Evolutionary conservation across 2,113 vertebrate species (phyloP), one percentile per base, ranked within the genome.

Genomic region (Chloropsis cyanopogon): DNA sequence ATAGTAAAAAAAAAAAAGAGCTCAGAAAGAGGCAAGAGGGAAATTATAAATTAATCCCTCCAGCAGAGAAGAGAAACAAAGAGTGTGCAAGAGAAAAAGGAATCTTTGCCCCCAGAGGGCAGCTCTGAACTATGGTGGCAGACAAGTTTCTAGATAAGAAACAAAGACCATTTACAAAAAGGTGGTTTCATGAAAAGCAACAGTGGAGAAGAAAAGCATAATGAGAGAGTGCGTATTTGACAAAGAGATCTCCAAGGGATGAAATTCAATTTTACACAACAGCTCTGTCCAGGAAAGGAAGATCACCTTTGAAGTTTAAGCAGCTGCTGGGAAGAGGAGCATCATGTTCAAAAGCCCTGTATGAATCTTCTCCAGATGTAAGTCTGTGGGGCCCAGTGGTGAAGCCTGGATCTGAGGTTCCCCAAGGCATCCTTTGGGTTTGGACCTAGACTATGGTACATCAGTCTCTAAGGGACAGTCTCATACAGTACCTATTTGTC

Each of bases 181-280:
- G n/a, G 10, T 82, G 24, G 23, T 26, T 63, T 63, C 88, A 63
- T 26, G 46, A 86, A 92, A 95, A 92, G 70, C 52, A 94, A 65
- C 44, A 77, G 47, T 5, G 3, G 42, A 81, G 35, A 94, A 65
- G 31, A 50, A 84, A 91, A 73, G 44, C 15, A 1, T 76, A 76
- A 82, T 57, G 52, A 84, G 29, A 14, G 22, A 44, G 10, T n/a
- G 25, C n/a, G 26, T 35, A 37, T 64, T 90, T 53, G 46, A 89
- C 3, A 3, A 49, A 93, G 61, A 90, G 14, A 56, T 89, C 92
- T 90, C 73, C 63, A 73, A 88, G 46, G 75, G 28, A 63, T 49
- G 31, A 70, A 93, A 95, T 77, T 77, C 50, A 93, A 73, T 94
- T 93, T 77, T 90, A 83, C 56, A 41, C 42, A 54, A 54, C 54